Percentiles rank a stretch among this genome's conserved stretches.
Evolutionary conservation across 2,888 invertebrate genomes (phyloP).

Genomic region (Dicyrtomina minuta): DNA sequence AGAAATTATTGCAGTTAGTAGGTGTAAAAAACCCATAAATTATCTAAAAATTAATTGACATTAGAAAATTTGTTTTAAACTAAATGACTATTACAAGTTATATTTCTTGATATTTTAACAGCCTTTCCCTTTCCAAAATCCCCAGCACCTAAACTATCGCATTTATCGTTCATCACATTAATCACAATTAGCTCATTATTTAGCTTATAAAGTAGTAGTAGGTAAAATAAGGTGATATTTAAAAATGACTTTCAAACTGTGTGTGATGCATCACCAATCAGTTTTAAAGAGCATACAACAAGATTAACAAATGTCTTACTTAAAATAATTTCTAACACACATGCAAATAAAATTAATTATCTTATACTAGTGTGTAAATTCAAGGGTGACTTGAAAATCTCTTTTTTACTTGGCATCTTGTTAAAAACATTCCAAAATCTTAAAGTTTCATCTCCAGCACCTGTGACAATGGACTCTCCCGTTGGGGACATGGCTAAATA

Average conservation of each 20-base stretch:
- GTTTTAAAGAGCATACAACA: not conserved
- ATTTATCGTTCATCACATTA: conserved; percentile 6
- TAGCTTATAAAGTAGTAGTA: not conserved
- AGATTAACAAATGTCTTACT: too few relatives aligned
- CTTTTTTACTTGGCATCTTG: conserved; percentile 90
- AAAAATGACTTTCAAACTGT: conserved; percentile 16
- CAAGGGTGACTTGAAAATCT: conserved; percentile 81
- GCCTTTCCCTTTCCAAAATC: conserved; percentile 19
- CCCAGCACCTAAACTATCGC: conserved; percentile 14
- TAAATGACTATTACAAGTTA: conserved; percentile 23
- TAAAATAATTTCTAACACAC: too few relatives aligned
- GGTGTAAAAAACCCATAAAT: too few relatives aligned
- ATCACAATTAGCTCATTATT: conserved; percentile 15
- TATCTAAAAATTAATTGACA: too few relatives aligned
- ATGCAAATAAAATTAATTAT: conserved; percentile 56
- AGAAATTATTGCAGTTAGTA: too few relatives aligned
- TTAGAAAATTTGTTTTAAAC: not conserved
- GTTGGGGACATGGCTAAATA: conserved; percentile 96
- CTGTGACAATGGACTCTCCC: conserved; percentile 97
- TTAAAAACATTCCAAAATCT: conserved; percentile 99
- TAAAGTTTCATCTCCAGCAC: conserved; percentile 96
- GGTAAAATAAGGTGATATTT: not conserved
- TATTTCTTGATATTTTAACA: conserved; percentile 13
- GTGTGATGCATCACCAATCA: conserved; percentile 10
- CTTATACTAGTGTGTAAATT: conserved; percentile 88